phyloP scores from a whole-genome alignment of 2,888 invertebrate species.

The Halictus ligatus region DNA sequence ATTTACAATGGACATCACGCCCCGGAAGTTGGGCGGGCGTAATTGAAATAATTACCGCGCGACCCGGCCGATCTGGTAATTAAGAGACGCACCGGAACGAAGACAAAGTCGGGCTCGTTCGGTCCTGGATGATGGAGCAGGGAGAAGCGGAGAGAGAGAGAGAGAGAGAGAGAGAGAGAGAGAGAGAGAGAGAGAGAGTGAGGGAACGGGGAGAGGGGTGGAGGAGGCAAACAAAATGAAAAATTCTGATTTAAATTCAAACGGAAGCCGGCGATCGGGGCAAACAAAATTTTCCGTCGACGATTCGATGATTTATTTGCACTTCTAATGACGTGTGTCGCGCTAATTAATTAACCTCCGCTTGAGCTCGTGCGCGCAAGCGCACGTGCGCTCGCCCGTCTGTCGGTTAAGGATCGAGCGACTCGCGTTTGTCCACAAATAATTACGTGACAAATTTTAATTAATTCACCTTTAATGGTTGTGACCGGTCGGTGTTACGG shows the following conservation, averaged over 20 bases:
- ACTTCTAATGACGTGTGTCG: slow-evolving; percentile 50
- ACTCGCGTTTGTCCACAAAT: slow-evolving; percentile 26
- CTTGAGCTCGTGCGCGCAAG: neutral
- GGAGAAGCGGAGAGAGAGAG: neutral
- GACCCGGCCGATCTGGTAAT: slow-evolving; percentile 45
- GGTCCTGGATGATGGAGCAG: neutral
- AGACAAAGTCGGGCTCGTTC: slow-evolving; percentile 25
- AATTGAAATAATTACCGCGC: slow-evolving; percentile 46
- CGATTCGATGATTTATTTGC: slow-evolving; percentile 49
- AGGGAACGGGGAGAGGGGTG: neutral
- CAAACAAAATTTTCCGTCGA: slow-evolving; percentile 38
- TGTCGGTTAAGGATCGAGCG: slow-evolving; percentile 30
- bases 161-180: neutral
- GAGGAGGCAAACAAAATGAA: neutral
- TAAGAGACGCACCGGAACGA: slow-evolving; percentile 42
- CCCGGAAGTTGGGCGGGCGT: neutral
- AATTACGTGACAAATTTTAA: slow-evolving; percentile 52
- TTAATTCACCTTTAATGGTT: slow-evolving; percentile 37
- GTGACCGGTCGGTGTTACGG: neutral
- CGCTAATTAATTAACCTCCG: slow-evolving; percentile 58
- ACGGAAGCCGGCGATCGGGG: slow-evolving; percentile 24
- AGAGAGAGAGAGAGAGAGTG: neutral
- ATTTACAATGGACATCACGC: slow-evolving; percentile 27
- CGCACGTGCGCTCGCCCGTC: neutral
- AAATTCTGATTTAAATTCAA: slow-evolving; percentile 28